phyloP scores from a whole-genome alignment of 1,140 invertebrate genomes.

The Kradibia gibbosae region DNA sequence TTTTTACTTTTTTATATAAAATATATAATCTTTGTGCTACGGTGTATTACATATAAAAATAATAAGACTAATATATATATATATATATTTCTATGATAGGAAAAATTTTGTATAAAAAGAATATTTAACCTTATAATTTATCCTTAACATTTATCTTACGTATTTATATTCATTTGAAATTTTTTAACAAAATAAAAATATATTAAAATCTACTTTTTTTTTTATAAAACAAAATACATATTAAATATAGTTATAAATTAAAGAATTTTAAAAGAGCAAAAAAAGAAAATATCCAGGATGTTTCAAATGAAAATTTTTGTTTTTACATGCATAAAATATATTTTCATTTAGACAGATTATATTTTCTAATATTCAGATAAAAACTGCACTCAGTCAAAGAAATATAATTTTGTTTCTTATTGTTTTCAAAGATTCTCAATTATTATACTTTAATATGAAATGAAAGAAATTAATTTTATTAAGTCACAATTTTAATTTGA shows the following conservation, averaged over 20 bases:
- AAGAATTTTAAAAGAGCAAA: too few species aligned
- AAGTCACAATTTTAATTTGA: not conserved
- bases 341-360: not conserved
- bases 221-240: not conserved
- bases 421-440: not conserved
- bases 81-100: too few species aligned
- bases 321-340: not conserved
- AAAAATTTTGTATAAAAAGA: too few species aligned
- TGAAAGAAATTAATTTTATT: slow-evolving; percentile 12
- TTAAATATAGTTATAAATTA: not conserved
- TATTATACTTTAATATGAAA: not conserved
- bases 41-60: too few species aligned
- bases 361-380: not conserved
- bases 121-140: too few species aligned
- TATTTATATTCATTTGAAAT: not conserved
- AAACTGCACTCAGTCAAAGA: not conserved
- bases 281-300: too few species aligned
- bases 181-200: not conserved
- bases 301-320: not conserved
- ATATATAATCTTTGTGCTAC: too few species aligned
- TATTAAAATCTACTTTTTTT: not conserved
- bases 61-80: too few species aligned
- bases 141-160: too few species aligned
- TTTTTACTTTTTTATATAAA: too few species aligned
- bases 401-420: not conserved